Conservation (phyloP, 2,797 vertebrate species). For the Pantherophis vulpinus region DNA sequence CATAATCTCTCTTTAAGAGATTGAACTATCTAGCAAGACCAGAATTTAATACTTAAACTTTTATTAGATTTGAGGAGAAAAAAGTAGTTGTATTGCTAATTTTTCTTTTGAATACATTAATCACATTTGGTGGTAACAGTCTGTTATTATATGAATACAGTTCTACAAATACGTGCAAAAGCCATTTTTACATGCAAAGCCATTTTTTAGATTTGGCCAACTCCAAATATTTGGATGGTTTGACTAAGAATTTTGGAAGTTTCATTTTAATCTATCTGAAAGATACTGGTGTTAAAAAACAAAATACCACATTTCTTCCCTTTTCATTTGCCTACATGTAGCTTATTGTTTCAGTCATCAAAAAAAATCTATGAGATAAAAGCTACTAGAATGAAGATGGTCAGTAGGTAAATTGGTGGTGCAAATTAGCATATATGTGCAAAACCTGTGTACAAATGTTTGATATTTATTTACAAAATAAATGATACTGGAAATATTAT, state of each 20-base stretch:
- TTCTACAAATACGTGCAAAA: not conserved
- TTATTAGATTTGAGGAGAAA: not conserved
- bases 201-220: not conserved
- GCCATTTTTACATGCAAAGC: not conserved
- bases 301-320: not conserved
- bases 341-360: not conserved
- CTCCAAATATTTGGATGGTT: not conserved
- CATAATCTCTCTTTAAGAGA: not conserved
- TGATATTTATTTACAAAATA: not conserved
- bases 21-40: not conserved
- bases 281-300: not conserved
- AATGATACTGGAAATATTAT: not conserved
- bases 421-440: not conserved
- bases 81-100: not conserved
- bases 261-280: not conserved
- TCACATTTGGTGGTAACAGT: conserved; percentile 23
- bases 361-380: not conserved
- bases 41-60: not conserved
- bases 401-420: not conserved
- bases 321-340: not conserved
- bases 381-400: not conserved
- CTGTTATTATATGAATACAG: not conserved
- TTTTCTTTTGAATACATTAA: conserved; percentile 28
- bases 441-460: not conserved
- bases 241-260: not conserved